Conservation (phyloP, 1,140 invertebrate species). For the Scaptomyza hsui region DNA sequence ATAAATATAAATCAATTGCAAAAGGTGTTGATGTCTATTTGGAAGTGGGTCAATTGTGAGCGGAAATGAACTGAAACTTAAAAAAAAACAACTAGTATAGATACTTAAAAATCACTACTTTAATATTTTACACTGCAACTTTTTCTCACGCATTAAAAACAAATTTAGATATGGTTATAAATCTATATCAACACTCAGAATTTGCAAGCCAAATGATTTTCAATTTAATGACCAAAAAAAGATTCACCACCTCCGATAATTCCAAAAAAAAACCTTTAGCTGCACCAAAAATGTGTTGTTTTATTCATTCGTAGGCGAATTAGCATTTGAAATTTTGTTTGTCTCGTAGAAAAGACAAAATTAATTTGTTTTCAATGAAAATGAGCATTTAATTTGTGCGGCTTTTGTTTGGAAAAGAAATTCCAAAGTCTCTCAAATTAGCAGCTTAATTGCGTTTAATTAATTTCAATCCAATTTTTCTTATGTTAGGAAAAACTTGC, state of each 20-base stretch:
- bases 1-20: conserved; percentile 9
- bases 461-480: conserved; percentile 74
- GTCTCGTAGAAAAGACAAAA: conserved; percentile 21
- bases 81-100: neutral
- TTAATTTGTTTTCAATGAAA: conserved; percentile 67
- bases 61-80: neutral
- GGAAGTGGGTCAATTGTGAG: neutral
- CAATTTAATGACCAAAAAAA: conserved; percentile 44
- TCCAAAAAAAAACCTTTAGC: neutral
- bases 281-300: conserved; percentile 21
- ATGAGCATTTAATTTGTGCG: conserved; percentile 60
- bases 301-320: conserved; percentile 12
- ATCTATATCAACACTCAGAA: conserved; percentile 35
- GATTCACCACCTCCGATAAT: neutral
- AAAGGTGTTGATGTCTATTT: conserved; percentile 9
- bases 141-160: conserved; percentile 36
- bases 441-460: conserved; percentile 69
- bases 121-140: neutral
- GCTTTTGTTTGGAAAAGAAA: conserved; percentile 57
- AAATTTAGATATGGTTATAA: conserved; percentile 57
- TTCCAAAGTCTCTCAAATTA: conserved; percentile 55
- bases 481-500: conserved; percentile 6
- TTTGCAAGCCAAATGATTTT: conserved; percentile 65
- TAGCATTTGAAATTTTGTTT: conserved; percentile 39
- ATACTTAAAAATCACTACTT: neutral